Evolutionary conservation across 2,797 vertebrate genomes (phyloP).

Genomic region (Emydoidea blandingii): DNA sequence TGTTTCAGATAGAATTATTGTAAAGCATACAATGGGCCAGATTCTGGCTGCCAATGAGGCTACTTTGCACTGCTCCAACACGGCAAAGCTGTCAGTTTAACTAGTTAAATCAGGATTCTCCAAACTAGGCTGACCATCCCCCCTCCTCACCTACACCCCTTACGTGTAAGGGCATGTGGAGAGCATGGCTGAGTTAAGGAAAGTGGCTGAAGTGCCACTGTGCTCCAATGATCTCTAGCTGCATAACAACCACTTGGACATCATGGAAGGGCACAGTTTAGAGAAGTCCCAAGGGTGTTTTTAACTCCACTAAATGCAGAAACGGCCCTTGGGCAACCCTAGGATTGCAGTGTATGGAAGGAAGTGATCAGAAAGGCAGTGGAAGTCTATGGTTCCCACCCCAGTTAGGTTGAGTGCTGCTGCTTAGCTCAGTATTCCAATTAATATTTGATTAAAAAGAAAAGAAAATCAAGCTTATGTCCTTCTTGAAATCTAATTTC

Average conservation of each 20-base stretch:
- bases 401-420: not conserved
- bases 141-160: not conserved
- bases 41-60: not conserved
- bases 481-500: not conserved
- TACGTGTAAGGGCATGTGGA: not conserved
- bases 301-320: fast-evolving
- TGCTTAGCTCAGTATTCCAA: not conserved
- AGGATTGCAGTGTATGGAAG: not conserved
- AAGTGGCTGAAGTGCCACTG: not conserved
- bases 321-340: not conserved
- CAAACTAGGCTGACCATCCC: not conserved
- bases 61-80: not conserved
- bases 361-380: not conserved
- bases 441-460: not conserved
- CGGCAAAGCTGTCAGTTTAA: not conserved
- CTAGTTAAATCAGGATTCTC: not conserved
- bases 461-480: not conserved
- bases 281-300: not conserved
- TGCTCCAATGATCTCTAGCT: not conserved
- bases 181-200: not conserved
- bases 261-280: not conserved
- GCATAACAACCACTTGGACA: not conserved
- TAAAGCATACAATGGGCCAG: not conserved
- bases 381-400: not conserved
- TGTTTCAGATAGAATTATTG: not conserved